Evolutionary conservation across 2,888 invertebrate species (phyloP).

Genomic region (Drosophila mettleri): DNA sequence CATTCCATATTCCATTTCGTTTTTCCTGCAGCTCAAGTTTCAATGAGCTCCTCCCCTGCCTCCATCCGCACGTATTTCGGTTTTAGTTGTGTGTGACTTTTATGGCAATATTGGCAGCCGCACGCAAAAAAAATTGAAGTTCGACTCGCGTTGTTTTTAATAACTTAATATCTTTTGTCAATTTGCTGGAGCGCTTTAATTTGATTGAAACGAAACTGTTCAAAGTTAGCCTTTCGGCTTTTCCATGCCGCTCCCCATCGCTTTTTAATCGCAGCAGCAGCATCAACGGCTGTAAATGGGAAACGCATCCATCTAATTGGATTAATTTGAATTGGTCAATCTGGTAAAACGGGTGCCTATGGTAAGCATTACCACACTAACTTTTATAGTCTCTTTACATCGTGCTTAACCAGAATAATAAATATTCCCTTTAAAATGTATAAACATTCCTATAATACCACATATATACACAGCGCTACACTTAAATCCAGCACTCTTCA

Average conservation of each 20-base stretch:
- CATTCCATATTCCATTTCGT: conserved; percentile 26
- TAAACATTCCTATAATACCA: background rate
- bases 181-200: conserved; percentile 59
- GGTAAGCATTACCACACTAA: background rate
- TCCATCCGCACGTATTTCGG: conserved; percentile 15
- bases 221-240: conserved; percentile 51
- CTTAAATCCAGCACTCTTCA: no score
- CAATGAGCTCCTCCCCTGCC: conserved; percentile 40
- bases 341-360: background rate
- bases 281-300: background rate
- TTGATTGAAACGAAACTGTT: conserved; percentile 71
- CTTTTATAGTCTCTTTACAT: background rate
- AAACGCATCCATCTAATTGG: conserved; percentile 17
- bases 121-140: conserved; percentile 20
- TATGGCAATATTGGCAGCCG: conserved; percentile 34
- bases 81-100: conserved; percentile 56
- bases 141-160: conserved; percentile 60
- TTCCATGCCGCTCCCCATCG: conserved; percentile 41
- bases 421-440: background rate
- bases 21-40: conserved; percentile 51
- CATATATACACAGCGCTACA: no score
- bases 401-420: background rate
- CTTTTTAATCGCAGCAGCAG: conserved; percentile 6
- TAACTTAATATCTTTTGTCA: conserved; percentile 76
- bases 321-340: background rate